Evolutionary conservation across 2,888 invertebrate species (phyloP), one percentile per base, ranked within the genome.

Genomic region (Trypoxylon attenuatum): DNA sequence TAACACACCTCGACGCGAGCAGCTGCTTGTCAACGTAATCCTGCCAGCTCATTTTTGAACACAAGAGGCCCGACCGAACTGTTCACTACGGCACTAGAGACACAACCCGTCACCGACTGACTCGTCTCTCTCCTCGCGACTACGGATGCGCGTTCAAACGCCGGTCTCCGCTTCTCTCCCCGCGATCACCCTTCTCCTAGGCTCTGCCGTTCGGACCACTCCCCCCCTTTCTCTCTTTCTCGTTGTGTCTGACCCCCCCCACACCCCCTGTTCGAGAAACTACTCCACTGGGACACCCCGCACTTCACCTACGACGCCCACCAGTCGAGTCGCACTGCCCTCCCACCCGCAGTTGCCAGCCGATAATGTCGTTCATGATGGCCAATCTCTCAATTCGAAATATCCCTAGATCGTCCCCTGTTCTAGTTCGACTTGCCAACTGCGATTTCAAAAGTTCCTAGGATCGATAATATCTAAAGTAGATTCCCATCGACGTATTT

Each of bases 11-110:
- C 89, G 96, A 96, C 88, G 96, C 96, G 91, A 96, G 91, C 91
- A 96, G 93, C 91, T 96, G 96, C 92, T 96, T 96, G 91, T 96
- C 96, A 90, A 96, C 95, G 92, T 96, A 96, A 94, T 96, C 96
- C 94, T 96, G 96, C 96, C 96, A 96, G 94, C 96, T 96, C 96
- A 96, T 96, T 81, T 78, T 64, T 76, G 76, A 78, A 76, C 75
- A 76, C 71, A 67, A 57, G 61, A 57, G 62, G 4, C 33, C 33
- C 33, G 33, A 33, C 55, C 71, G 72, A n/a, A n/a, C n/a, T n/a
- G n/a, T n/a, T n/a, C 79, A 76, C 80, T 79, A 82, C 80, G 76
- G 74, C 84, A 80, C 77, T 78, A 79, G 71, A 78, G 76, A 79
- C 81, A 72, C 79, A 76, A 80, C 77, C 80, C 82, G 82, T 83